These are phyloP conservation scores for Otis tarda DNA, from an alignment of 2,113 vertebrate species.

Conservation along the genomic window DNA sequence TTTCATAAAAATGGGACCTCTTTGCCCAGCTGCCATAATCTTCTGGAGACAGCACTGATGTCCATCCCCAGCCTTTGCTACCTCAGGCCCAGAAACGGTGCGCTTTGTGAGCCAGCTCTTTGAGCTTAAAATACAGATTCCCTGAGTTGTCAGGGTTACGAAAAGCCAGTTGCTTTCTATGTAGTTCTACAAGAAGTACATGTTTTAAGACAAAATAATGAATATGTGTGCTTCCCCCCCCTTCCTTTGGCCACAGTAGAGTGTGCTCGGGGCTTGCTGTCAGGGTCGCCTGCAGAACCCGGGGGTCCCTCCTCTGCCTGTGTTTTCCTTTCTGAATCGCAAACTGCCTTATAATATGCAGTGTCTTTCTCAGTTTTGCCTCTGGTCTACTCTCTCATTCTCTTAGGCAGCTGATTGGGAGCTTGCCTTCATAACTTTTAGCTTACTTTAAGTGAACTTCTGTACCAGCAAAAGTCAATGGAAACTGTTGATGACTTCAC, in stretches of 20 bases:
- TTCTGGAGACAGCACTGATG: not conserved
- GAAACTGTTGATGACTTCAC: not conserved
- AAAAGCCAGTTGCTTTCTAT: not conserved
- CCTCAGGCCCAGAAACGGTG: not conserved
- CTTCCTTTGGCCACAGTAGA: too few species aligned
- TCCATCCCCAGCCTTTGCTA: not conserved
- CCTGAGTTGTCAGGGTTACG: not conserved
- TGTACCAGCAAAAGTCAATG: not conserved
- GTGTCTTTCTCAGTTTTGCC: not conserved
- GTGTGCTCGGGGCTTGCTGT: not conserved
- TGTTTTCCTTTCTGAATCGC: not conserved
- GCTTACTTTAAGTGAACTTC: not conserved
- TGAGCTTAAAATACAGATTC: not conserved
- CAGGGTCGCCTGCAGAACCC: not conserved
- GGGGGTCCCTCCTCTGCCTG: not conserved
- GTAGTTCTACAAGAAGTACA: rapidly evolving
- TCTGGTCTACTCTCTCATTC: not conserved
- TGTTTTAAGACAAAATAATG: not conserved
- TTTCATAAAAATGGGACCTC: not conserved
- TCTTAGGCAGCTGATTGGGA: not conserved
- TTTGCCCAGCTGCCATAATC: not conserved
- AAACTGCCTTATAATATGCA: not conserved
- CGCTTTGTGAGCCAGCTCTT: not conserved
- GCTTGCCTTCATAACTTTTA: not conserved
- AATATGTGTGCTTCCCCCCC: not conserved